A percentile compares a stretch with the other conserved stretches of the same genome.
These are phyloP conservation scores for Ornithoptera priamus DNA, from an alignment of 2,888 invertebrate species.

Conservation along the genomic window DNA sequence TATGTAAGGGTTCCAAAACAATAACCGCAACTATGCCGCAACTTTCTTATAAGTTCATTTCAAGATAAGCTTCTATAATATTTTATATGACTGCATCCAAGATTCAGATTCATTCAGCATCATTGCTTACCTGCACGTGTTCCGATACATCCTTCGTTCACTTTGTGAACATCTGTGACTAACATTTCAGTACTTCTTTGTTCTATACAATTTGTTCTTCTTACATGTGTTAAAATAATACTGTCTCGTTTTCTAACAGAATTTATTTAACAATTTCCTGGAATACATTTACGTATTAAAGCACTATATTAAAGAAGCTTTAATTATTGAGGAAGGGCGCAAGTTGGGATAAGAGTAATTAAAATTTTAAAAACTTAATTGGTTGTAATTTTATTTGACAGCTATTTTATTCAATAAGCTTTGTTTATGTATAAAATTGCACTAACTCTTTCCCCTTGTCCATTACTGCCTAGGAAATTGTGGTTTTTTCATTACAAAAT, in stretches of 20 bases:
- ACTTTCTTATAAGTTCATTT: no score
- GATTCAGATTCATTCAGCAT: background rate
- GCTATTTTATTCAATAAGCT: background rate
- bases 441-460: background rate
- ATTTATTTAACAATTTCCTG: no score
- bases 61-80: no score
- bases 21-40: no score
- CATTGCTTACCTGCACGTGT: constrained; percentile 19
- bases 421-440: background rate
- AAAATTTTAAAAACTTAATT: background rate
- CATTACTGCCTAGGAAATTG: background rate
- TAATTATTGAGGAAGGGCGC: no score
- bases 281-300: no score
- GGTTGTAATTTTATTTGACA: background rate
- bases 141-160: constrained; percentile 12
- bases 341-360: no score
- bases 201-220: constrained; percentile 21
- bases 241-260: background rate
- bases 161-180: constrained; percentile 25
- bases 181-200: constrained; percentile 16
- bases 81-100: constrained; percentile 5
- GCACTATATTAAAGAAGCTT: no score
- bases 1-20: no score
- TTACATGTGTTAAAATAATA: constrained; percentile 17
- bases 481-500: background rate